Evolutionary conservation across 2,113 vertebrate genomes (phyloP).

Genomic region (Xenopus tropicalis): UCB_Xtro_10.0 CM004444.2:18013501-18014000

Average conservation of each 20-base stretch:
- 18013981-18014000: conserved; percentile 95
- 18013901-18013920: conserved; percentile 50
- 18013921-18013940: conserved; percentile 73
- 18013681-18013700: conserved; percentile 96
- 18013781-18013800: conserved; percentile 76
- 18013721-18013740: conserved; percentile 95
- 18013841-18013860: conserved; percentile 91
- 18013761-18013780: conserved; percentile 90
- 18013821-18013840: conserved; percentile 83
- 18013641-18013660: conserved; percentile 84
- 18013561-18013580: conserved; percentile 89
- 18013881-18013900: conserved; percentile 55
- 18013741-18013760: conserved; percentile 91
- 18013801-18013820: conserved; percentile 89
- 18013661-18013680: conserved; percentile 93
- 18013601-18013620: conserved; percentile 84
- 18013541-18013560: conserved; percentile 94
- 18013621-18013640: conserved; percentile 89
- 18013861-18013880: conserved; percentile 68
- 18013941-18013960: conserved; percentile 85
- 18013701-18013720: conserved; percentile 89
- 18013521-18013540: conserved; percentile 76
- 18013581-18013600: conserved; percentile 96
- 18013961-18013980: conserved; percentile 93
- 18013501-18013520: too few species aligned